Evolutionary conservation across 2,113 vertebrate genomes (phyloP), one percentile per base, ranked within the genome.

Genomic region (Nibea albiflora): DNA sequence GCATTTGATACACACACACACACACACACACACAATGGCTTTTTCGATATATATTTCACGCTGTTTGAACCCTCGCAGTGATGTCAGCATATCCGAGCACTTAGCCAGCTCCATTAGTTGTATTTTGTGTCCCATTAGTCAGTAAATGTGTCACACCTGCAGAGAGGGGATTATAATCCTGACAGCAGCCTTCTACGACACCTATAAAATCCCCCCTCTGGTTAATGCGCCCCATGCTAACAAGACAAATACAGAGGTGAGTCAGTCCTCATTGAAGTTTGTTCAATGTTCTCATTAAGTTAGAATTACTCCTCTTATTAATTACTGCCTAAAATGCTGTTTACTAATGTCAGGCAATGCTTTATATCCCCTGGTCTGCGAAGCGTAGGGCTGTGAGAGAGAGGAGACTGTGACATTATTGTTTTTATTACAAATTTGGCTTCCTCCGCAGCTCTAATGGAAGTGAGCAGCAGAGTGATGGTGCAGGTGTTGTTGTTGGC

Each of bases 401-500:
- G 61, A 73, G 56, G 65, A 78, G 65, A 50, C 60, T 65, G 80
- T 90, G 67, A 80, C 78, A 58, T 77, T 76, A 85, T 76, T 81
- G 63, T 83, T 46, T 86, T 83, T 73, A 81, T 83, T 79, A 67
- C 80, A 75, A 76, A 62, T 84, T 58, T 85, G 69, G 65, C 80
- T 92, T 87, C 58, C 63, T 80, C 87, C 61, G 63, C 90, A 94
- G 93, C 65, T 90, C 52, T 67, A 85, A 95, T 95, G 94, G 91
- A 94, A 53, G 71, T 80, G 5, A 86, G 81, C 83, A 88, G 85
- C 89, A 90, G 81, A 92, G 84, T 78, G 76, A 65, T 85, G 87
- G 76, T 95, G 82, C 93, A 94, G 85, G 90, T 93, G 94, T 84
- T 95, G 86, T 53, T 95, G 79, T 63, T 96, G 89, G 88, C 85